phyloP scores from a whole-genome alignment of 2,797 vertebrate genomes.

The Acipenser ruthenus region DNA sequence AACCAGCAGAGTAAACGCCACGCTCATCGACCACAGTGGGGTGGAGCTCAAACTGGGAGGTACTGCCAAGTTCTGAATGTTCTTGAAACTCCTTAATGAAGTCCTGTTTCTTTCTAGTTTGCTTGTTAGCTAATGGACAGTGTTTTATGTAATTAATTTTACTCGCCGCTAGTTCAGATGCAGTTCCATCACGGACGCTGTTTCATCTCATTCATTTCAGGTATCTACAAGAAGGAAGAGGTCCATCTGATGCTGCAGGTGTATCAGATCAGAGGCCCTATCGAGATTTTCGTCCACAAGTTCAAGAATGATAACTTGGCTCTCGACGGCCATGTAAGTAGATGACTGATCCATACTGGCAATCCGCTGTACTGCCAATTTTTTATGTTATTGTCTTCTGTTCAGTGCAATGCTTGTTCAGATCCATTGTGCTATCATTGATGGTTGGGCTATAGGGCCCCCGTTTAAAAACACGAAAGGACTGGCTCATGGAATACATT shows the following conservation, averaged over 20 bases:
- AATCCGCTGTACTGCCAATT: too few species aligned
- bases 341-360: too few species aligned
- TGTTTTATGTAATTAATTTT: neutral
- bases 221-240: constrained; percentile 85
- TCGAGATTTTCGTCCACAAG: constrained; percentile 90
- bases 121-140: neutral
- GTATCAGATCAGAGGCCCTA: constrained; percentile 83
- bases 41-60: constrained; percentile 87
- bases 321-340: constrained; percentile 31
- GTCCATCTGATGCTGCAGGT: constrained; percentile 91
- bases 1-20: constrained; percentile 85
- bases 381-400: too few species aligned
- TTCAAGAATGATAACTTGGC: constrained; percentile 95
- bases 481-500: too few species aligned
- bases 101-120: neutral
- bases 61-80: constrained; percentile 31
- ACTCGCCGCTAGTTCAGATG: neutral
- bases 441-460: too few species aligned
- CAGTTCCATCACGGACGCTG: too few species aligned
- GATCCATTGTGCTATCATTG: too few species aligned
- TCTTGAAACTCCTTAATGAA: neutral
- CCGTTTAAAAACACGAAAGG: too few species aligned
- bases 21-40: constrained; percentile 91
- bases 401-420: too few species aligned
- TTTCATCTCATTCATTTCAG: constrained; percentile 41